These are phyloP conservation scores for Tetheella fluctuosa DNA, from an alignment of 2,888 invertebrate species.

Conservation along the genomic window DNA sequence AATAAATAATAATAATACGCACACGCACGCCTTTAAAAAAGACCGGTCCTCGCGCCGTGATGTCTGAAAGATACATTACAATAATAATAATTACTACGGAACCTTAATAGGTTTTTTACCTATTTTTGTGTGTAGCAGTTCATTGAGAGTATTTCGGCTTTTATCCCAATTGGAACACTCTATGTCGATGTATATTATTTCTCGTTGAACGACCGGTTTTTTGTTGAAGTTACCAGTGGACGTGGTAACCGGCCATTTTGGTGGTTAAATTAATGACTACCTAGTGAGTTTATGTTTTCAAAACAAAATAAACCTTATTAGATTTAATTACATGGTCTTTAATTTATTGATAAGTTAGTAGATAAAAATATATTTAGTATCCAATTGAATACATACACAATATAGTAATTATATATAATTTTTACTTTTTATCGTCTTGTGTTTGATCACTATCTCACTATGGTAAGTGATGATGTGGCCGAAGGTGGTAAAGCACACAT, in stretches of 20 bases:
- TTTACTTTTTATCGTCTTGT: no score
- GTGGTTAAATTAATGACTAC: background rate
- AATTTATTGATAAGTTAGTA: no score
- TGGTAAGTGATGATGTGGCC: no score
- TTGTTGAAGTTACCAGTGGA: constrained; percentile 19
- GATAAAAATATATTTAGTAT: no score
- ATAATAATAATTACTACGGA: background rate
- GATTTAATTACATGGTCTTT: background rate
- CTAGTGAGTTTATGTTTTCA: background rate
- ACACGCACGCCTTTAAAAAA: no score
- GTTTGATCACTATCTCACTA: no score
- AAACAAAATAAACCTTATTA: background rate
- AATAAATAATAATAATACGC: no score
- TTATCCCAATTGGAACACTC: constrained; percentile 31
- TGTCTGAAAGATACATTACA: no score
- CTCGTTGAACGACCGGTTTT: constrained; percentile 19
- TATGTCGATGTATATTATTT: constrained; percentile 27
- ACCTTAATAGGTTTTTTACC: background rate
- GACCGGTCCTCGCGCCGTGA: no score
- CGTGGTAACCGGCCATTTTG: background rate
- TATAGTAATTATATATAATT: no score
- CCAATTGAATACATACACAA: no score
- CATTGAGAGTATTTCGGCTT: constrained; percentile 31
- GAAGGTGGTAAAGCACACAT: no score
- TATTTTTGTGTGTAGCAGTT: constrained; percentile 16